These are phyloP conservation scores for Heterochromis multidens DNA, from an alignment of 2,113 vertebrate genomes.

Conservation along the genomic window DNA sequence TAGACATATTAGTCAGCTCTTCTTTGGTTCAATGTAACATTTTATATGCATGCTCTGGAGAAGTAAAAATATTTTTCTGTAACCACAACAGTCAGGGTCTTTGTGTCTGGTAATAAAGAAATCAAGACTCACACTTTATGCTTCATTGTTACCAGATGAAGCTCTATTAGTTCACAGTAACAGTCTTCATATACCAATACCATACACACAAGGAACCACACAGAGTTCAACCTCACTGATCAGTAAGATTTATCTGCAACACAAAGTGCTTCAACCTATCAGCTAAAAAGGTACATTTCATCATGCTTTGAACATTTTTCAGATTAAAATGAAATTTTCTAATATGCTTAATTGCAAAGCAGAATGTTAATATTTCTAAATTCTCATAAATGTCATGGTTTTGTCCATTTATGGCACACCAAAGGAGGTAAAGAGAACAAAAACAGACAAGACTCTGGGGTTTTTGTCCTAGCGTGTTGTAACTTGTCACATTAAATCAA, in stretches of 20 bases:
- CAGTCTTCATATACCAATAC: background rate
- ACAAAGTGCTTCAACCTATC: background rate
- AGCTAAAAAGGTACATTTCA: background rate
- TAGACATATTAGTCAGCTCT: slow-evolving; percentile 11
- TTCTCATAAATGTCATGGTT: background rate
- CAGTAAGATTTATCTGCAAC: background rate
- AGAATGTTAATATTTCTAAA: background rate
- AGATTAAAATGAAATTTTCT: background rate
- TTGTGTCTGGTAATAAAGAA: slow-evolving; percentile 42
- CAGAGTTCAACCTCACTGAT: background rate
- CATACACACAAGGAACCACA: background rate
- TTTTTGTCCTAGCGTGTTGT: slow-evolving; percentile 6
- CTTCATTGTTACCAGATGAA: background rate
- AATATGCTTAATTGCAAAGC: background rate
- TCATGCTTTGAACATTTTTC: background rate
- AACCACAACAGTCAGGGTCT: slow-evolving; percentile 57
- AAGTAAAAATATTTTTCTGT: slow-evolving; percentile 61
- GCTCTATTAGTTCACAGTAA: background rate
- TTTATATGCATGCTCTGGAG: slow-evolving; percentile 43
- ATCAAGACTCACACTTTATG: background rate
- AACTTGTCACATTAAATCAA: slow-evolving; percentile 41
- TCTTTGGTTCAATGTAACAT: slow-evolving; percentile 46
- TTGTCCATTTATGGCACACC: slow-evolving; percentile 29
- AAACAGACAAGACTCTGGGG: background rate
- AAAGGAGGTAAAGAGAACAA: background rate